Percentiles rank a stretch among this genome's conserved stretches.
Evolutionary conservation across 2,113 vertebrate genomes (phyloP).

Genomic region (Cygnus atratus): DNA sequence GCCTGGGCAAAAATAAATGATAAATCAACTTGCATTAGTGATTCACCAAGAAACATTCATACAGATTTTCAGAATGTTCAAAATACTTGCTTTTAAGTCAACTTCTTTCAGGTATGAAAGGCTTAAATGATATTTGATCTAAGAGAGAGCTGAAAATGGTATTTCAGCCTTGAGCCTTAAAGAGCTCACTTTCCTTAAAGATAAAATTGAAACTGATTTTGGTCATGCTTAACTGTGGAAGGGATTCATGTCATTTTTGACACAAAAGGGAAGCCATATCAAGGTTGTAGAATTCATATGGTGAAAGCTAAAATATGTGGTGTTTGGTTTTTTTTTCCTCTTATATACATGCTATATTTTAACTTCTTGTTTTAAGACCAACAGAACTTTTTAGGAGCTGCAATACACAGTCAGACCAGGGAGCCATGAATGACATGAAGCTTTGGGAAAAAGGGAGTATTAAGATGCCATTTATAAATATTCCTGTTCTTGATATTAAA

Average conservation of each 20-base stretch:
- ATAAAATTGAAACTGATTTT: neutral
- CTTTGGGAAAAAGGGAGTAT: constrained; percentile 98
- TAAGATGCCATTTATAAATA: constrained; percentile 98
- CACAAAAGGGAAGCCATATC: neutral
- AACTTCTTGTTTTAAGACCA: constrained; percentile 79
- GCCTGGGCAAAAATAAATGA: neutral
- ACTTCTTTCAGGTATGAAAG: neutral
- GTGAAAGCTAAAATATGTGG: neutral
- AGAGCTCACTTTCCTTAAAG: neutral
- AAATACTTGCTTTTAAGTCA: neutral
- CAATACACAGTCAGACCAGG: constrained; percentile 95
- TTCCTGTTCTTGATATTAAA: constrained; percentile 94
- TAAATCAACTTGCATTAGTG: neutral
- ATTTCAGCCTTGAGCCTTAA: neutral
- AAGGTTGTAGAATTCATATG: neutral
- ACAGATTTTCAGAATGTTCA: neutral
- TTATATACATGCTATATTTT: neutral
- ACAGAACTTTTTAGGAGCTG: constrained; percentile 98
- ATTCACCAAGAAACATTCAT: neutral
- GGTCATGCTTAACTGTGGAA: neutral
- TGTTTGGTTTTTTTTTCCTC: neutral
- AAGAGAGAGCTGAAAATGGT: neutral
- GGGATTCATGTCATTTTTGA: neutral
- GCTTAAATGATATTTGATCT: neutral
- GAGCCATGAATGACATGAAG: constrained; percentile 97